Evolutionary conservation across 2,797 vertebrate genomes (phyloP).

Genomic region (Neopelma chrysocephalum): DNA sequence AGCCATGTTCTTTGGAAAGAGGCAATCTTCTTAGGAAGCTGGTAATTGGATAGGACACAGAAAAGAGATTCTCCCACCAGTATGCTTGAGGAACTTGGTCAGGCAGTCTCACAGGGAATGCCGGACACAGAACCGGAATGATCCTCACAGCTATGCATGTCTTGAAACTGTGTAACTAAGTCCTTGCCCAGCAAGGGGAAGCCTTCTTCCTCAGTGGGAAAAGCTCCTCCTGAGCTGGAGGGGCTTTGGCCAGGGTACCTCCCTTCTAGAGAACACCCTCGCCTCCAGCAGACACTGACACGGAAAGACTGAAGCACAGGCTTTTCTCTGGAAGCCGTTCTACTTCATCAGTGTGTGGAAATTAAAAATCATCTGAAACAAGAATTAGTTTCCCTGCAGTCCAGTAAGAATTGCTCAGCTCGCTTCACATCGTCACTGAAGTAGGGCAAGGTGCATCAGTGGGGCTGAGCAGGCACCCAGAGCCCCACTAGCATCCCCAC

Average conservation of each 20-base stretch:
- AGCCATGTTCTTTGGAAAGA: not conserved
- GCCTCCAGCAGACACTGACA: not conserved
- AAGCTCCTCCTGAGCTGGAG: not conserved
- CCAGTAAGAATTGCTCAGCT: not conserved
- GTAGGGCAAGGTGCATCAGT: not conserved
- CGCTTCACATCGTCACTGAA: rapidly evolving
- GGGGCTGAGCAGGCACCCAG: not conserved
- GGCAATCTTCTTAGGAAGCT: not conserved
- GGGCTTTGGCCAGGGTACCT: not conserved
- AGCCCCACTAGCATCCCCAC: rapidly evolving
- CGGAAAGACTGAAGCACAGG: not conserved
- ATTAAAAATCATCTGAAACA: not conserved
- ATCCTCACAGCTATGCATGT: not conserved
- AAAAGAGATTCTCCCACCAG: not conserved
- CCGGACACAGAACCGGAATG: not conserved
- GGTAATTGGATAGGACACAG: not conserved
- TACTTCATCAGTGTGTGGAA: not conserved
- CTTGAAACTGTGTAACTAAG: no score
- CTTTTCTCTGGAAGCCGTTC: not conserved
- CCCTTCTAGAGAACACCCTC: not conserved
- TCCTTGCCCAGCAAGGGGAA: not conserved
- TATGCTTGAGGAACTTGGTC: not conserved
- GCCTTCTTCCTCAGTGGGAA: not conserved
- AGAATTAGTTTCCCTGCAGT: not conserved
- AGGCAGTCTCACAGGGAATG: not conserved